Evolutionary conservation across 2,888 invertebrate genomes (phyloP).

Genomic region (Heteromurus nitidus): DNA sequence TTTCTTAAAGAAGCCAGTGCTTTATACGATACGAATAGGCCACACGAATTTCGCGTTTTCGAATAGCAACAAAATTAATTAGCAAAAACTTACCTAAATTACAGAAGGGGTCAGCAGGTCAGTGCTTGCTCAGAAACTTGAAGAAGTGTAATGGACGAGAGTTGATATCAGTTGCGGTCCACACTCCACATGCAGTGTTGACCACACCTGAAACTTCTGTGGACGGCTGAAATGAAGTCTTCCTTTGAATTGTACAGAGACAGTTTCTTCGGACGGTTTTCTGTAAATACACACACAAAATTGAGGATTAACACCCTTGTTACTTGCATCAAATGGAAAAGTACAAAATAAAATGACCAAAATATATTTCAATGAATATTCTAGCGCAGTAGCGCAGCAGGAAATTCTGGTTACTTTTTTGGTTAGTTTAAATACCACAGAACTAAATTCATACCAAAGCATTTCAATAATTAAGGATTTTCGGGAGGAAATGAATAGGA

Average conservation of each 20-base stretch:
- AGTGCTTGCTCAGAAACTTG: too few relatives aligned
- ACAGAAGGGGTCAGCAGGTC: neutral
- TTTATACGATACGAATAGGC: too few relatives aligned
- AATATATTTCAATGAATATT: too few relatives aligned
- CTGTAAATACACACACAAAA: neutral
- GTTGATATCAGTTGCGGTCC: constrained; percentile 14
- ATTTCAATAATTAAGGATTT: neutral
- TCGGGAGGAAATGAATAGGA: too few relatives aligned
- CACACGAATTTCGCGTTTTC: too few relatives aligned
- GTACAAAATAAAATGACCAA: neutral
- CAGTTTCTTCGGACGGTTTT: neutral
- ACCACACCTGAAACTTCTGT: constrained; percentile 23
- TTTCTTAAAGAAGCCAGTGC: too few relatives aligned
- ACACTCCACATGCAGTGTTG: constrained; percentile 12
- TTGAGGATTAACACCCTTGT: too few relatives aligned
- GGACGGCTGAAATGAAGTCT: neutral
- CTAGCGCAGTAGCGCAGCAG: too few relatives aligned
- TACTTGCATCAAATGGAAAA: too few relatives aligned
- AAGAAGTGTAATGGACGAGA: too few relatives aligned
- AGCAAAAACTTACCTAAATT: constrained; percentile 6
- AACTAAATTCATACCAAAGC: too few relatives aligned
- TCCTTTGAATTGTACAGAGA: neutral
- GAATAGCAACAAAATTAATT: too few relatives aligned
- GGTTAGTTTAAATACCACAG: constrained; percentile 25
- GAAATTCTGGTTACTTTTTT: constrained; percentile 49